Base-by-base conservation (phyloP, 2,113 vertebrate genomes). In the Grus americana region DNA sequence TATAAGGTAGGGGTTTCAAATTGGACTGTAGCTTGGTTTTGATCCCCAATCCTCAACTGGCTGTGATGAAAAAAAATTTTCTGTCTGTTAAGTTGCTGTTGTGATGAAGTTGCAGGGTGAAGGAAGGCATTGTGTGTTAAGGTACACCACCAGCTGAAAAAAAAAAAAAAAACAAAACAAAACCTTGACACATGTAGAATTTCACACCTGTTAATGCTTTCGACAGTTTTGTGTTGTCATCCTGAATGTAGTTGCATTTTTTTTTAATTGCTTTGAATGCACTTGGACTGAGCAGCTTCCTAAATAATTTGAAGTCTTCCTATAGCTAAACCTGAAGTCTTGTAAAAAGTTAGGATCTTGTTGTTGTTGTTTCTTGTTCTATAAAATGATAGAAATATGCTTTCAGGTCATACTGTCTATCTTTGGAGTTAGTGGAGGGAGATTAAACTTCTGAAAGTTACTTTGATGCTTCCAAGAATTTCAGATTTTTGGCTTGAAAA, bases 391-490 rank as follows among this genome's bases (percentile, higher is more conserved):
- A 23, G 5, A 76, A 86, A 18, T 73, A 59, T 30, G 22, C 19
- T 86, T 32, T 58, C 55, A 74, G 47, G 34, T 80, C 66, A 58
- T 50, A 32, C 24, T 66, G 0, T n/a, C 46, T 73, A 7, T n/a
- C 74, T 78, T 47, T 74, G 23, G 67, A 50, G 47, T n/a, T 78
- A 50, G 72, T 54, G 61, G 44, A 66, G 52, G 29, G 42, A 90
- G 80, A 49, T 59, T 47, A 61, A 94, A 84, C 50, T 91, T 54
- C 46, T 78, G 68, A 46, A 93, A 75, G 20, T 88, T 75, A 91
- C 58, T 85, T 89, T 50, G 91, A 76, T 40, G 65, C 57, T 81
- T 96, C 80, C 93, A 91, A 68, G 80, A 88, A 70, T 22, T 58
- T 73, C 38, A 72, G 78, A 16, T 52, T 91, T 95, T 75, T 84